Percentiles rank a stretch among this genome's conserved stretches.
Conservation (phyloP, 2,113 vertebrate genomes). For the Telmatochromis sp. region DNA sequence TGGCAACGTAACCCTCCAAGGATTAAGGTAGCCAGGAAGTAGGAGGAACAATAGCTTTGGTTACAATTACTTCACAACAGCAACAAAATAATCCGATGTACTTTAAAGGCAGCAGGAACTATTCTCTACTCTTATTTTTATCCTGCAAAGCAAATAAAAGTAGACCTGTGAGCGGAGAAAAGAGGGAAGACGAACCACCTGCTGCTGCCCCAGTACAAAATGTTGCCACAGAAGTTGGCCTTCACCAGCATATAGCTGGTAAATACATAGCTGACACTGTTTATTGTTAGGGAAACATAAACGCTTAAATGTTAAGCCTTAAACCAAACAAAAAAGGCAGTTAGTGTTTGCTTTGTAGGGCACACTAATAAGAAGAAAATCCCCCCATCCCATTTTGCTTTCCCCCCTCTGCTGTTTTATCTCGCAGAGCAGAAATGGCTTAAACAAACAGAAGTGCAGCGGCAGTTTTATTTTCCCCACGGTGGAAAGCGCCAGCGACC, state of each 20-base stretch:
- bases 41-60: not conserved
- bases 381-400: not conserved
- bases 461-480: not conserved
- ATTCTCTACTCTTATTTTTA: not conserved
- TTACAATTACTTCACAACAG: not conserved
- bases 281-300: not conserved
- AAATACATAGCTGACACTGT: not conserved
- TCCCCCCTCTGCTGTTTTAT: not conserved
- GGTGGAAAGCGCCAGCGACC: not conserved
- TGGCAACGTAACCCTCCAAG: not conserved
- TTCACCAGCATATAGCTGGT: not conserved
- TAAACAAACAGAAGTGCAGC: not conserved
- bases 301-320: not conserved
- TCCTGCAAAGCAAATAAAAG: not conserved
- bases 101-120: not conserved
- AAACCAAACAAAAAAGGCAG: not conserved
- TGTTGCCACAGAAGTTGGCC: not conserved
- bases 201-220: not conserved
- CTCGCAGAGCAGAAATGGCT: conserved; percentile 6
- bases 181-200: not conserved
- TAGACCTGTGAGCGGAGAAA: not conserved
- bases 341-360: not conserved
- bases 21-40: not conserved
- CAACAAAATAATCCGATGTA: not conserved
- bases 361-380: not conserved